phyloP scores from a whole-genome alignment of 2,113 vertebrate species.

The Mus spicilegus region DNA sequence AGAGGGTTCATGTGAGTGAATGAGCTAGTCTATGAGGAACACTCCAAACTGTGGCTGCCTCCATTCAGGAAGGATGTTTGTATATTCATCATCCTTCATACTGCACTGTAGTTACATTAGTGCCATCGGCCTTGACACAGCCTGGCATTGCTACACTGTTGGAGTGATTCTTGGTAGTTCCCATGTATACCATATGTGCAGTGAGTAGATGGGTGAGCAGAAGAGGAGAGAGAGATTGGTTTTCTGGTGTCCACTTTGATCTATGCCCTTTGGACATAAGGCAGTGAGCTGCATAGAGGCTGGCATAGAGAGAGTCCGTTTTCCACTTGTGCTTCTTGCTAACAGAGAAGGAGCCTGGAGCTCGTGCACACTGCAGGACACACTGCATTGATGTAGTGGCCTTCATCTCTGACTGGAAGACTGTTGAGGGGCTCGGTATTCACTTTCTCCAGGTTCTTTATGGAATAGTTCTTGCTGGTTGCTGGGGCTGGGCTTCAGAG shows the following conservation, averaged over 20 bases:
- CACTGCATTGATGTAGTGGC: not conserved
- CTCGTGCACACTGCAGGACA: not conserved
- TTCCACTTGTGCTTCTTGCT: not conserved
- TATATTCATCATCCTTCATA: not conserved
- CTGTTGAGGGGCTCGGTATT: not conserved
- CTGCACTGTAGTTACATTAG: not conserved
- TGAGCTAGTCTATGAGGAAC: not conserved
- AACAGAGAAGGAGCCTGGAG: not conserved
- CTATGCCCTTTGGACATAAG: rapidly evolving
- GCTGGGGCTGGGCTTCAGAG: not conserved
- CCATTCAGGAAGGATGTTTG: rapidly evolving
- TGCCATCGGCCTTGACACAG: not conserved
- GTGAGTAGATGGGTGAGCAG: not conserved
- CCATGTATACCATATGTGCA: not conserved
- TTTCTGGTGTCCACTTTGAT: not conserved
- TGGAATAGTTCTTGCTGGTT: not conserved
- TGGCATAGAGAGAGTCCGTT: not conserved
- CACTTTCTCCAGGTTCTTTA: not conserved
- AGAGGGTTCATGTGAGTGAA: not conserved
- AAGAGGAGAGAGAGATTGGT: not conserved
- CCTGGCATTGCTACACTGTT: not conserved
- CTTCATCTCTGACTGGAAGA: not conserved
- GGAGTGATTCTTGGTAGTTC: not conserved
- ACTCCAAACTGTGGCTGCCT: not conserved
- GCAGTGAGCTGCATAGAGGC: not conserved